These are phyloP conservation scores for Odontamblyopus lacepedii DNA, from an alignment of 2,797 vertebrate species.

Conservation along the genomic window DNA sequence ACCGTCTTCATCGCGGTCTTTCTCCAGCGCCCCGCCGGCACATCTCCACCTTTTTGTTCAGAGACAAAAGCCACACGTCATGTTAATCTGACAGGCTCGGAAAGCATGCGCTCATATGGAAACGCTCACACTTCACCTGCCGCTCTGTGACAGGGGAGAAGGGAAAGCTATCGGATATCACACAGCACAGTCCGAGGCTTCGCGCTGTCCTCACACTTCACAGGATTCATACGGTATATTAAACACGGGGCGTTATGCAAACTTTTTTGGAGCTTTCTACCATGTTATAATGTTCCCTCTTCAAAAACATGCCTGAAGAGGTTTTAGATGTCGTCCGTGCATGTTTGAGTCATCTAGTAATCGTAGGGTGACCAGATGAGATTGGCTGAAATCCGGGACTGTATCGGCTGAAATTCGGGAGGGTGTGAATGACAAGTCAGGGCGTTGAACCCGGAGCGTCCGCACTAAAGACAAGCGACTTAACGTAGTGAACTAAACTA, in stretches of 20 bases:
- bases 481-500: too few species aligned
- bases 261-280: neutral
- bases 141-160: constrained; percentile 39
- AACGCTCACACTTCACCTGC: constrained; percentile 62
- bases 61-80: constrained; percentile 57
- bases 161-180: constrained; percentile 12
- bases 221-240: too few species aligned
- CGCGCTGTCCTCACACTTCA: constrained; percentile 22
- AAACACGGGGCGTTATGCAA: neutral
- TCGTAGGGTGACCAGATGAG: too few species aligned
- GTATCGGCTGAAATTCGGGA: too few species aligned
- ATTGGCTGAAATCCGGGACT: too few species aligned
- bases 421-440: too few species aligned
- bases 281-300: neutral
- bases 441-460: too few species aligned
- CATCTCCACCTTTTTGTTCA: constrained; percentile 41
- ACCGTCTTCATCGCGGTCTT: constrained; percentile 59
- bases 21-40: constrained; percentile 42
- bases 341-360: too few species aligned
- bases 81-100: constrained; percentile 61
- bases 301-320: neutral
- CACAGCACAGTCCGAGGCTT: constrained; percentile 23
- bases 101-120: constrained; percentile 57
- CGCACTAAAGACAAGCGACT: too few species aligned
- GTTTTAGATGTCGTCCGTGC: too few species aligned